Percentiles rank a stretch among this genome's conserved stretches.
Conservation (phyloP, 35 echinoderm and acorn worm genomes). For the Ptychodera flava region DNA sequence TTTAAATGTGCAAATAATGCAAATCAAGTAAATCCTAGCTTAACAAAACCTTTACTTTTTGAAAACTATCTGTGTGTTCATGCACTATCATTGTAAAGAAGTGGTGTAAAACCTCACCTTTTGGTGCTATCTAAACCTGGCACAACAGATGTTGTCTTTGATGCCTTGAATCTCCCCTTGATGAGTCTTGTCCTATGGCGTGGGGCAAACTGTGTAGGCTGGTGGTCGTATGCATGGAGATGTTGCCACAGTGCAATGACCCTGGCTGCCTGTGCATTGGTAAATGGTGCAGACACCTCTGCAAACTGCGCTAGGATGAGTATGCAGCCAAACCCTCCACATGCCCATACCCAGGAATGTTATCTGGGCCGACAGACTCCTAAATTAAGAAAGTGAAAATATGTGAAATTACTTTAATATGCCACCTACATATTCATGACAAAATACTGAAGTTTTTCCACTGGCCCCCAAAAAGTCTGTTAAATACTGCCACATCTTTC, state of each 20-base stretch:
- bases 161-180: slow-evolving; percentile 30
- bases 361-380: slow-evolving; percentile 22
- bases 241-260: slow-evolving; percentile 18
- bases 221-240: slow-evolving; percentile 23
- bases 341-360: slow-evolving; percentile 23
- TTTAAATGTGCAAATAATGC: background rate
- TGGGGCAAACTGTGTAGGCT: slow-evolving; percentile 13
- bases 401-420: too few relatives aligned
- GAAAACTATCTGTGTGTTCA: too few relatives aligned
- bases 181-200: slow-evolving; percentile 16
- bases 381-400: too few relatives aligned
- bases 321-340: slow-evolving; percentile 30
- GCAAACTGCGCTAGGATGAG: slow-evolving; percentile 28
- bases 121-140: slow-evolving; percentile 36
- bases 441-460: too few relatives aligned
- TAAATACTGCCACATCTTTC: too few relatives aligned
- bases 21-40: background rate
- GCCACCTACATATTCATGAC: too few relatives aligned
- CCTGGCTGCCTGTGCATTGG: slow-evolving; percentile 12
- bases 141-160: background rate
- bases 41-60: background rate
- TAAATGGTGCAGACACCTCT: slow-evolving; percentile 7
- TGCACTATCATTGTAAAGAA: too few relatives aligned
- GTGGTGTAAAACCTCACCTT: slow-evolving; percentile 14
- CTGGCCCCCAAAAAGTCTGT: too few relatives aligned